Evolutionary conservation across 2,797 vertebrate genomes (phyloP).

Genomic region (Cuniculus paca): DNA sequence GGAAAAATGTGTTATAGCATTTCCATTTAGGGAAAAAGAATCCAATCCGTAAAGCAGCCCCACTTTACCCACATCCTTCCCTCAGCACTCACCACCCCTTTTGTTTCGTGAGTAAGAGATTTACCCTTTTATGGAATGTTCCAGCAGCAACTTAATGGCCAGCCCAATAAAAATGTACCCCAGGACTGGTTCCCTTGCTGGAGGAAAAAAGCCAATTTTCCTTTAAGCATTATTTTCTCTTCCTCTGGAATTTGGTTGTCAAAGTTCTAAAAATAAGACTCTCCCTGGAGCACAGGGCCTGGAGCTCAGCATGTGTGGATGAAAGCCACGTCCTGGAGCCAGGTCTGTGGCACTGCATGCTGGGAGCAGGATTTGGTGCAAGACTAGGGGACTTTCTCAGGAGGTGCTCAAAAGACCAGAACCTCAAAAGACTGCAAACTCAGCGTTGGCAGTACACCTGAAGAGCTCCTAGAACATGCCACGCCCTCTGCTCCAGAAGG

Average conservation of each 20-base stretch:
- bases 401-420: accelerated
- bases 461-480: background rate
- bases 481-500: background rate
- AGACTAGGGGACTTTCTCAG: background rate
- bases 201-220: conserved; percentile 62
- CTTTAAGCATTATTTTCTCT: conserved; percentile 56
- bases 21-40: conserved; percentile 69
- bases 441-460: background rate
- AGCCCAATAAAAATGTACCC: conserved; percentile 59
- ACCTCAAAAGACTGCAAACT: background rate
- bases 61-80: background rate
- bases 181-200: background rate
- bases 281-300: background rate
- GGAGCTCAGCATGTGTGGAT: background rate
- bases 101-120: background rate
- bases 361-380: background rate
- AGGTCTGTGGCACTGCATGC: accelerated
- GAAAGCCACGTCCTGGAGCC: background rate
- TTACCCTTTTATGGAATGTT: conserved; percentile 73
- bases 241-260: conserved; percentile 71
- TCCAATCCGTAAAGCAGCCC: background rate
- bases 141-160: background rate
- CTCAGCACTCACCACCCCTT: background rate
- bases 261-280: conserved; percentile 67
- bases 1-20: background rate